Evolutionary conservation across 92 coral and sea anemone species (phyloP).

Genomic region (Heliopora coerulea): DNA sequence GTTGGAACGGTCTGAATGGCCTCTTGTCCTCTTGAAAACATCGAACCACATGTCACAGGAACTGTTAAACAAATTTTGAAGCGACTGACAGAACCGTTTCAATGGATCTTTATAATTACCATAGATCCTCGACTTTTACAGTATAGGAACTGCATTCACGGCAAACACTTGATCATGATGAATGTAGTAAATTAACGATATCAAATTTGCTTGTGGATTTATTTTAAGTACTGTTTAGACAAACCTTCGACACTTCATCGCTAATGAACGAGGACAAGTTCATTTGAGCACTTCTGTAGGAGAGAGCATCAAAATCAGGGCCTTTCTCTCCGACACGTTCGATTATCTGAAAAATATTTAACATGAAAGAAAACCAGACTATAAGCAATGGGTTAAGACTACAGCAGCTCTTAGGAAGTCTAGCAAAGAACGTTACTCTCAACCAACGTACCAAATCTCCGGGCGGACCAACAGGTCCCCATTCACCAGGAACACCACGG

Average conservation of each 20-base stretch:
- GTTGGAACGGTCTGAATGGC: too few relatives aligned
- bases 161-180: too few relatives aligned
- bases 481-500: conserved; percentile 5
- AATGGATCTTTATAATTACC: too few relatives aligned
- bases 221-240: background rate
- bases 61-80: too few relatives aligned
- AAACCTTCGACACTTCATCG: conserved; percentile 12
- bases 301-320: background rate
- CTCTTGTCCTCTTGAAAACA: too few relatives aligned
- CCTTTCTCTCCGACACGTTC: conserved; percentile 27
- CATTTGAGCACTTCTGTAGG: conserved; percentile 7
- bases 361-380: background rate
- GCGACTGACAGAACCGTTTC: too few relatives aligned
- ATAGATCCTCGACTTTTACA: too few relatives aligned
- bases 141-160: too few relatives aligned
- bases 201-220: background rate
- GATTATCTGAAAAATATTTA: background rate
- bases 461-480: conserved; percentile 18
- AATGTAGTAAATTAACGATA: too few relatives aligned
- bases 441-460: conserved; percentile 15
- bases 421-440: too few relatives aligned
- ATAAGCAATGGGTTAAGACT: background rate
- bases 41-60: too few relatives aligned
- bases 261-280: conserved; percentile 8
- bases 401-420: too few relatives aligned